These are phyloP conservation scores for Sturnus vulgaris DNA, from an alignment of 2,113 vertebrate species.

Conservation along the genomic window DNA sequence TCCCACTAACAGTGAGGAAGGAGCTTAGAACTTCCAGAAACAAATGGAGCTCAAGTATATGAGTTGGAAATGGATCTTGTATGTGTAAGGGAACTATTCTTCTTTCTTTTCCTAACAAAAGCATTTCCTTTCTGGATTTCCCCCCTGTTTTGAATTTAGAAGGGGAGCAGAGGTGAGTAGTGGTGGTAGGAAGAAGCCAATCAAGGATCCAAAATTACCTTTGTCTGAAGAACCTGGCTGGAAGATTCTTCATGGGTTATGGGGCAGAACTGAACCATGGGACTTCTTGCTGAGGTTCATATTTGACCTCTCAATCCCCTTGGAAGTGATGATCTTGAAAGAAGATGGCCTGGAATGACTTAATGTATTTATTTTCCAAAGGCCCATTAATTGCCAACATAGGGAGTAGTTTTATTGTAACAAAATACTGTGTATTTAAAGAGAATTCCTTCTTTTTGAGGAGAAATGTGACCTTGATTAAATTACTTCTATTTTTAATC, in stretches of 20 bases:
- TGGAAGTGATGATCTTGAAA: not conserved
- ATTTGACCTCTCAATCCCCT: not conserved
- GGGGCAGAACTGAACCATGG: not conserved
- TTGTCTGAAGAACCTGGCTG: not conserved
- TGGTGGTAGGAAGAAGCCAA: not conserved
- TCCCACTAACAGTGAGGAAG: not conserved
- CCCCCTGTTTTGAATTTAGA: not conserved
- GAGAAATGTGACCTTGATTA: conserved; percentile 50
- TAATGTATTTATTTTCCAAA: not conserved
- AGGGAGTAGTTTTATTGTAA: not conserved
- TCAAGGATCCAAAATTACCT: not conserved
- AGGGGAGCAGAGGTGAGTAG: not conserved
- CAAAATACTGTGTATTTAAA: conserved; percentile 18
- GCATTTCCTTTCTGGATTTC: not conserved
- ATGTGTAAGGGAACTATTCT: not conserved
- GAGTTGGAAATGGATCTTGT: not conserved
- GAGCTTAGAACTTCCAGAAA: not conserved
- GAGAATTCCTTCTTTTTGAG: conserved; percentile 6
- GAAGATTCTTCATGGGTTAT: not conserved
- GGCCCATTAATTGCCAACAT: not conserved
- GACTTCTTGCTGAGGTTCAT: not conserved
- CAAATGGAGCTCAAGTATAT: not conserved
- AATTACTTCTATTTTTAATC: conserved; percentile 58
- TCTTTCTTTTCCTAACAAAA: not conserved
- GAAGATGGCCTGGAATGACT: not conserved